Conservation (phyloP, 2,888 invertebrate species). For the Chaetoderma sp. region DNA sequence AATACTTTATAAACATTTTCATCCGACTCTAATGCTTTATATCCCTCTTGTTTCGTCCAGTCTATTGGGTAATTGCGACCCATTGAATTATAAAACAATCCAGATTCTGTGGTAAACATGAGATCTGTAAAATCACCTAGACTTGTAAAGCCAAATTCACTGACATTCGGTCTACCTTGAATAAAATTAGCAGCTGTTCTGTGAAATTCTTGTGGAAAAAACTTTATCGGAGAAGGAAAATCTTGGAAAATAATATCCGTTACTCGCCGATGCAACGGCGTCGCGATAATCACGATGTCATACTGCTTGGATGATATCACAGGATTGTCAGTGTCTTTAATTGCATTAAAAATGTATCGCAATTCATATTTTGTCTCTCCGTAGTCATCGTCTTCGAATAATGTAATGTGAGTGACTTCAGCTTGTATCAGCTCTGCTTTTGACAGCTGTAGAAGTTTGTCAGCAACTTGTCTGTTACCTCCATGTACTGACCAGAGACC, state of each 20-base stretch:
- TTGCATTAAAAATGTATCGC: conserved; percentile 37
- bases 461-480: conserved; percentile 72
- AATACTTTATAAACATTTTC: conserved; percentile 75
- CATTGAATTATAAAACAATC: conserved; percentile 72
- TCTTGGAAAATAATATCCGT: conserved; percentile 71
- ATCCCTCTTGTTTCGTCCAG: conserved; percentile 43
- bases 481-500: conserved; percentile 75
- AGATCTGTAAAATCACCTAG: conserved; percentile 60
- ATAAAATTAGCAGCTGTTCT: conserved; percentile 74
- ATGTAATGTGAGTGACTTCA: conserved; percentile 57
- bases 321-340: conserved; percentile 1
- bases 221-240: conserved; percentile 58
- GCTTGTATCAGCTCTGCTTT: conserved; percentile 68
- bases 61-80: conserved; percentile 62
- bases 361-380: conserved; percentile 48
- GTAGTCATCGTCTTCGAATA: conserved; percentile 22
- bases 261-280: conserved; percentile 70
- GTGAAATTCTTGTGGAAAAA: conserved; percentile 66
- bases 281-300: conserved; percentile 75
- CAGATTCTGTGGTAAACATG: conserved; percentile 71
- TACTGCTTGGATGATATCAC: conserved; percentile 61
- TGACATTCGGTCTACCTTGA: conserved; percentile 71
- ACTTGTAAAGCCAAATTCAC: conserved; percentile 68
- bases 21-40: conserved; percentile 43
- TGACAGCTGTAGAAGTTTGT: conserved; percentile 60